These are phyloP conservation scores for Percopsis omiscomaycus DNA, from an alignment of 2,797 vertebrate species.

Conservation along the genomic window DNA sequence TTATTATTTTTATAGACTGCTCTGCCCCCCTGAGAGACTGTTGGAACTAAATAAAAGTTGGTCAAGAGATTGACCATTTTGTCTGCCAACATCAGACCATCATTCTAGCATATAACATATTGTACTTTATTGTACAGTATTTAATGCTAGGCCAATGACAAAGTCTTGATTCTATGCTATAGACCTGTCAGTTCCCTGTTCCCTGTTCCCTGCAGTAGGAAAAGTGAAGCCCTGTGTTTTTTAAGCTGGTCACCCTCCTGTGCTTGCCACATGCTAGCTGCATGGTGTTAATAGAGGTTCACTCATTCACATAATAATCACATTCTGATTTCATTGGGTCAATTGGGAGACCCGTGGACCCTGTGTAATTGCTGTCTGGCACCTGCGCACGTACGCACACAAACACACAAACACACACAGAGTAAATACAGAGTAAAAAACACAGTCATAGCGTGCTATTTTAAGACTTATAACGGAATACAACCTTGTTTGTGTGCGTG, in stretches of 20 bases:
- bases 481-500: neutral
- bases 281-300: constrained; percentile 27
- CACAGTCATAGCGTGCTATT: neutral
- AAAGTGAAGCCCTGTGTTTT: constrained; percentile 20
- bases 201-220: neutral
- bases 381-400: constrained; percentile 17
- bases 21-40: too few relatives aligned
- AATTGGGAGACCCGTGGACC: constrained; percentile 41
- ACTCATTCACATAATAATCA: constrained; percentile 39
- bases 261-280: constrained; percentile 21
- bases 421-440: constrained; percentile 3
- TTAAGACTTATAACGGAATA: constrained; percentile 24
- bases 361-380: constrained; percentile 40
- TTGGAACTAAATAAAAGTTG: too few relatives aligned
- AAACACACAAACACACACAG: constrained; percentile 1
- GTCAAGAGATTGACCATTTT: too few relatives aligned
- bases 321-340: constrained; percentile 65
- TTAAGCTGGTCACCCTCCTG: constrained; percentile 1
- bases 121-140: too few relatives aligned
- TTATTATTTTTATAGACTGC: too few relatives aligned
- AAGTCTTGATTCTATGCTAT: constrained; percentile 8
- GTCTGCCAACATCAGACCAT: too few relatives aligned
- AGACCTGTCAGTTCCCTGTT: too few relatives aligned
- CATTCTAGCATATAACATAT: too few relatives aligned
- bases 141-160: too few relatives aligned